Percentiles rank a stretch among this genome's conserved stretches.
phyloP scores from a whole-genome alignment of 2,888 invertebrate genomes.

The Lissocephala sabroskyi region DNA sequence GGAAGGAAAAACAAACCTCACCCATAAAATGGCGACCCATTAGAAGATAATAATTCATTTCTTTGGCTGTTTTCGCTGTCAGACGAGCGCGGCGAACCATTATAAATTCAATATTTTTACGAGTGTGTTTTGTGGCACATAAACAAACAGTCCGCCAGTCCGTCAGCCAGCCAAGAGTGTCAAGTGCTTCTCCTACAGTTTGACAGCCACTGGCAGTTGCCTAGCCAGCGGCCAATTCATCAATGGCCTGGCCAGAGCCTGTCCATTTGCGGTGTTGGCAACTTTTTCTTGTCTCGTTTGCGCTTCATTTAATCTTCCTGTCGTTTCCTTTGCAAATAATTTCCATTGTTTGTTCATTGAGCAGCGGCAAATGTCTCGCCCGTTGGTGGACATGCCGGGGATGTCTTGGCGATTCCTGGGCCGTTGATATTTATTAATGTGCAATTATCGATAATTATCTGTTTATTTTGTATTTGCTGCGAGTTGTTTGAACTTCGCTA shows the following conservation, averaged over 20 bases:
- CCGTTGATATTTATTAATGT: constrained; percentile 48
- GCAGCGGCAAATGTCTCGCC: constrained; percentile 23
- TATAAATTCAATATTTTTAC: constrained; percentile 52
- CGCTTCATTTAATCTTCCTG: constrained; percentile 10
- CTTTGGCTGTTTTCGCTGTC: constrained; percentile 39
- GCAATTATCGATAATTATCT: constrained; percentile 51
- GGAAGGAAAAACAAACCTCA: neutral
- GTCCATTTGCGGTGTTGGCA: neutral
- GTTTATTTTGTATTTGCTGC: constrained; percentile 26
- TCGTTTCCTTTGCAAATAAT: constrained; percentile 11
- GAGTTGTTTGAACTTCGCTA: constrained; percentile 5
- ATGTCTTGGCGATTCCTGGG: constrained; percentile 23
- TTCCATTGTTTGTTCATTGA: constrained; percentile 1
- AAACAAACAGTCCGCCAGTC: neutral
- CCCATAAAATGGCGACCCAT: constrained; percentile 3
- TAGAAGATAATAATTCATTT: constrained; percentile 40
- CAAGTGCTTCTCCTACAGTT: constrained; percentile 2
- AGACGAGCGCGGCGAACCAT: constrained; percentile 41
- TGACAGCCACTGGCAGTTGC: constrained; percentile 17
- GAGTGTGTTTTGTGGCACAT: constrained; percentile 20
- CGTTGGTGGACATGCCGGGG: constrained; percentile 17
- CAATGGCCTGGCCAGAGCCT: constrained; percentile 26
- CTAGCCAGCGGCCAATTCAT: constrained; percentile 28
- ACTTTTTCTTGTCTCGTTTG: constrained; percentile 1
- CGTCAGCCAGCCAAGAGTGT: neutral